Evolutionary conservation across 2,888 invertebrate genomes (phyloP).

Genomic region (Venustoraphidia nigricollis): DNA sequence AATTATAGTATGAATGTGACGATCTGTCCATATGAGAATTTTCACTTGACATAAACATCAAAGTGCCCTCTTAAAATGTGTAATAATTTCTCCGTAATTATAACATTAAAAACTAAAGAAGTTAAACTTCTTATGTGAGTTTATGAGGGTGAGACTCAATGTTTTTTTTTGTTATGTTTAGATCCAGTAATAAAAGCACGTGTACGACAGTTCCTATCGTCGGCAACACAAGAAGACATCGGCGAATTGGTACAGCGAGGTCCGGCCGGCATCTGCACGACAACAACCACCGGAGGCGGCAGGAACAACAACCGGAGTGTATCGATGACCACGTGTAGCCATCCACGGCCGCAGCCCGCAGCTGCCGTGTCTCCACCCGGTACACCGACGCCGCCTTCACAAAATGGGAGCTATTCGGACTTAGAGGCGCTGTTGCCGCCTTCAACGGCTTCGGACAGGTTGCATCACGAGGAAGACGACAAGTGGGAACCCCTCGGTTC

Average conservation of each 20-base stretch:
- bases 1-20: too few relatives aligned
- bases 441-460: conserved; percentile 19
- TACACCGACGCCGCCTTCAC: conserved; percentile 26
- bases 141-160: too few relatives aligned
- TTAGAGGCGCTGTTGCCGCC: conserved; percentile 28
- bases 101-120: too few relatives aligned
- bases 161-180: conserved; percentile 22
- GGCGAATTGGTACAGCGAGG: conserved; percentile 30
- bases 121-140: too few relatives aligned
- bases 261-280: conserved; percentile 28
- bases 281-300: conserved; percentile 35
- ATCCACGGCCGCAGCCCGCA: conserved; percentile 10
- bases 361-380: conserved; percentile 18
- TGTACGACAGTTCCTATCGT: conserved; percentile 53
- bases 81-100: too few relatives aligned
- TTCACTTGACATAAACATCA: too few relatives aligned
- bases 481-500: conserved; percentile 36
- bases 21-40: too few relatives aligned
- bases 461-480: conserved; percentile 32
- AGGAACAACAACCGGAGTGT: conserved; percentile 23
- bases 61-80: too few relatives aligned
- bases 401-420: conserved; percentile 41
- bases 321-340: conserved; percentile 31
- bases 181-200: conserved; percentile 80
- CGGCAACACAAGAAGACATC: conserved; percentile 31